phyloP scores from a whole-genome alignment of 2,888 invertebrate species.

The Eristalis intricaria region DNA sequence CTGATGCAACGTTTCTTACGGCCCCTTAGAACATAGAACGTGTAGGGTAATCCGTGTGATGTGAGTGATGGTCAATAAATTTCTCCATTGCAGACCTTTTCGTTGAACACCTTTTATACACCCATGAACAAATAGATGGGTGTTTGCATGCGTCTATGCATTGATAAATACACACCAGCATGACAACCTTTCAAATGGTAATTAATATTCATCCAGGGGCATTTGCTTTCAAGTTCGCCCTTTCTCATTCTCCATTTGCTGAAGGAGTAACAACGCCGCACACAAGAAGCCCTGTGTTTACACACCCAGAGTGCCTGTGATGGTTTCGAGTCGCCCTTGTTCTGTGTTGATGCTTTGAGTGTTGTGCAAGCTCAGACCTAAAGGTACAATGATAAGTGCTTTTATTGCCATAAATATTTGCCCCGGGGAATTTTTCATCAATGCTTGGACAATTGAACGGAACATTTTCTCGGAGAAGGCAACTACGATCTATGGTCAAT shows the following conservation, averaged over 20 bases:
- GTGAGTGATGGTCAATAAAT: slow-evolving; percentile 11
- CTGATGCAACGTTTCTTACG: background rate
- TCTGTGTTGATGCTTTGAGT: background rate
- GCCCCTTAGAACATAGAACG: background rate
- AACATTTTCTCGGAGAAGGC: background rate
- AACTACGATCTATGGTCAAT: background rate
- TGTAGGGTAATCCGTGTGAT: background rate
- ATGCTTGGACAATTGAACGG: background rate
- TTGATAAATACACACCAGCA: slow-evolving; percentile 10
- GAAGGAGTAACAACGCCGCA: background rate
- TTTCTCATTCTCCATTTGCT: background rate
- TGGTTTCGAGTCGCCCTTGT: background rate
- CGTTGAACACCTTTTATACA: slow-evolving; percentile 7
- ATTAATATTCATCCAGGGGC: slow-evolving; percentile 8
- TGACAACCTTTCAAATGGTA: slow-evolving; percentile 13
- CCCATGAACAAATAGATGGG: slow-evolving; percentile 1
- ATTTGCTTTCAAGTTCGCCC: background rate
- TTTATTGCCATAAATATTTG: slow-evolving; percentile 11
- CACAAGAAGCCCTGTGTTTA: slow-evolving; percentile 2
- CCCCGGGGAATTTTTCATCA: slow-evolving; percentile 11
- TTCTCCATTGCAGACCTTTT: background rate
- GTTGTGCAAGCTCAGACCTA: background rate
- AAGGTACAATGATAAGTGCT: slow-evolving; percentile 8
- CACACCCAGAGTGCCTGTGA: slow-evolving; percentile 1
- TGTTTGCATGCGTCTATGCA: slow-evolving; percentile 1